Percentiles rank a stretch among this genome's conserved stretches.
Conservation (phyloP, 2,113 vertebrate species). For the Neodon shergylaensis region DNA sequence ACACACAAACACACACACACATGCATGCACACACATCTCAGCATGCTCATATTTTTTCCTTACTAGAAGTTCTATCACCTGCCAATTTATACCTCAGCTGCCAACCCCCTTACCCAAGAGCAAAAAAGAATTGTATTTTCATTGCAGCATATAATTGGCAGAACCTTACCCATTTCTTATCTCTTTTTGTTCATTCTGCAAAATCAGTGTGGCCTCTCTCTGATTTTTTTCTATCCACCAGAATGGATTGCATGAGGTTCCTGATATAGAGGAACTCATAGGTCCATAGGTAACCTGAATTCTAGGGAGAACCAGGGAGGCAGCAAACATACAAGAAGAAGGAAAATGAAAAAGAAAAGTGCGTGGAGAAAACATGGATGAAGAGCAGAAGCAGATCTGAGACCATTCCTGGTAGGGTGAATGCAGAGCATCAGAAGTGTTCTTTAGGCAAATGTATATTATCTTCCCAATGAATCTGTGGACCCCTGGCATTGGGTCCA, state of each 20-base stretch:
- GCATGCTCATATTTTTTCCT: not conserved
- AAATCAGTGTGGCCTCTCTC: slow-evolving; percentile 53
- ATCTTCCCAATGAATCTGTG: slow-evolving; percentile 61
- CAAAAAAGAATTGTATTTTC: slow-evolving; percentile 39
- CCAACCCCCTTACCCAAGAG: slow-evolving; percentile 10
- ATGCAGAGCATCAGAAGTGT: slow-evolving; percentile 49
- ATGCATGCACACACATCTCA: not conserved
- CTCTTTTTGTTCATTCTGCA: slow-evolving; percentile 51
- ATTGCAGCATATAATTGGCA: slow-evolving; percentile 32
- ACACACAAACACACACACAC: too few species aligned
- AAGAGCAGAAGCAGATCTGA: slow-evolving; percentile 65
- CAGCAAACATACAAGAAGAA: not conserved
- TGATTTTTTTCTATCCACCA: slow-evolving; percentile 60
- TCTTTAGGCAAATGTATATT: slow-evolving; percentile 38
- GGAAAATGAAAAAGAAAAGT: not conserved
- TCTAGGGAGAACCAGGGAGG: slow-evolving; percentile 45
- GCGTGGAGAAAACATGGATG: slow-evolving; percentile 1
- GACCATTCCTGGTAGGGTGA: slow-evolving; percentile 76
- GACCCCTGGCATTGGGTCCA: slow-evolving; percentile 68
- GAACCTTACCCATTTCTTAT: slow-evolving; percentile 65
- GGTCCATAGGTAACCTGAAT: slow-evolving; percentile 70
- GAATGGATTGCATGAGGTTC: slow-evolving; percentile 59
- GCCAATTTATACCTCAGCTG: not conserved
- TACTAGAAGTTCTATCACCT: not conserved
- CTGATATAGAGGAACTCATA: not conserved